A percentile compares a stretch with the other conserved stretches of the same genome.
Evolutionary conservation across 1,140 invertebrate genomes (phyloP).

Genomic region (Spodoptera frugiperda): DNA sequence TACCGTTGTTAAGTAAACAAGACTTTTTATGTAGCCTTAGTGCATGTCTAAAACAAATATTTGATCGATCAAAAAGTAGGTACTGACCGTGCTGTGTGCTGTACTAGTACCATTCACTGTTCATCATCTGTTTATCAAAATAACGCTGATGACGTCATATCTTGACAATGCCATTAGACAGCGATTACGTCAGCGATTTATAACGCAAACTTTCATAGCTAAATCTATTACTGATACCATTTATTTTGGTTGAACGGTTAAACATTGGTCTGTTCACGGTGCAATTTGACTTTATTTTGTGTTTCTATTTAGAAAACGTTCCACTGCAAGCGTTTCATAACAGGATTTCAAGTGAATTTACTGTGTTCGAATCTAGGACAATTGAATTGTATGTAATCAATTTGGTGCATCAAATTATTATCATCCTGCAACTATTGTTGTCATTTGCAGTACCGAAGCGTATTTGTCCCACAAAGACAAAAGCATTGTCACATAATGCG

Average conservation of each 20-base stretch:
- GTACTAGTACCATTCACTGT: constrained; percentile 35
- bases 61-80: constrained; percentile 14
- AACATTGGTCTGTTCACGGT: constrained; percentile 9
- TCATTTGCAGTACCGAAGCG: constrained; percentile 59
- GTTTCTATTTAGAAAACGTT: constrained; percentile 30
- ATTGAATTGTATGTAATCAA: constrained; percentile 34
- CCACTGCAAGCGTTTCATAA: constrained; percentile 36
- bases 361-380: constrained; percentile 4
- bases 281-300: constrained; percentile 30
- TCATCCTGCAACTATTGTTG: constrained; percentile 39
- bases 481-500: constrained; percentile 67
- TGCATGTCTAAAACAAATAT: constrained; percentile 39
- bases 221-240: constrained; percentile 33
- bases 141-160: constrained; percentile 28
- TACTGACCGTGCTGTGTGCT: constrained; percentile 9
- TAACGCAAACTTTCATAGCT: constrained; percentile 28
- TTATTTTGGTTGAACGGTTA: constrained; percentile 19
- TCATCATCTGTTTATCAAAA: constrained; percentile 20
- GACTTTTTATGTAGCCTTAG: constrained; percentile 5
- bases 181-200: constrained; percentile 37
- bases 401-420: constrained; percentile 35
- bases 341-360: constrained; percentile 15
- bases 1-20: background rate
- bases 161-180: constrained; percentile 34
- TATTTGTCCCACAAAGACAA: constrained; percentile 70